phyloP scores from a whole-genome alignment of 2,888 invertebrate genomes.

The Deilephila porcellus region DNA sequence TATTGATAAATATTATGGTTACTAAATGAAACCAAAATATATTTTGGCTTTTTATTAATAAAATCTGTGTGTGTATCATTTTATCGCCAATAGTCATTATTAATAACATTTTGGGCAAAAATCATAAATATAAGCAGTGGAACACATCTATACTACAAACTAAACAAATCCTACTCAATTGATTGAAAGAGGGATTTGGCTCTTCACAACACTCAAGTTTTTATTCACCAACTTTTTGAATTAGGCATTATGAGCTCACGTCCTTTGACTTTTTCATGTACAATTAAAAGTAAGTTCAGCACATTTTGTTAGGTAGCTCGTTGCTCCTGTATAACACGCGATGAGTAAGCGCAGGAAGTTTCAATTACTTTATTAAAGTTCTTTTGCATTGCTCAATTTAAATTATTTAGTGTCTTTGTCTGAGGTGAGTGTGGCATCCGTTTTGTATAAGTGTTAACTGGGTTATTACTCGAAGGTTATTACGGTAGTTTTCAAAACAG shows the following conservation, averaged over 20 bases:
- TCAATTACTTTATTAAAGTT: constrained; percentile 69
- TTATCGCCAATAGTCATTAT: too few species aligned
- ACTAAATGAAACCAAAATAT: too few species aligned
- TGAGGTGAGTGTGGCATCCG: constrained; percentile 47
- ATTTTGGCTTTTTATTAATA: too few species aligned
- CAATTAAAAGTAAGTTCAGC: constrained; percentile 15
- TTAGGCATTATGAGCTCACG: neutral
- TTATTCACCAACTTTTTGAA: neutral
- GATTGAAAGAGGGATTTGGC: too few species aligned
- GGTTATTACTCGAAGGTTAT: neutral
- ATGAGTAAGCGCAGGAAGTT: constrained; percentile 61
- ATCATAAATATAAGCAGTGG: too few species aligned
- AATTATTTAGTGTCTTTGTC: constrained; percentile 54
- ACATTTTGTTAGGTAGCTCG: neutral
- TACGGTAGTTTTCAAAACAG: neutral
- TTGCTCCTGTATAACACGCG: constrained; percentile 35
- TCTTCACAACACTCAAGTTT: neutral
- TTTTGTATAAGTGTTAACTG: constrained; percentile 41
- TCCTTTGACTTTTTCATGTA: constrained; percentile 2
- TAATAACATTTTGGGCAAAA: too few species aligned
- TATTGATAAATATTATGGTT: too few species aligned
- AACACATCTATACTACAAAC: too few species aligned
- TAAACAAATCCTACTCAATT: too few species aligned
- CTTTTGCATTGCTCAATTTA: constrained; percentile 57
- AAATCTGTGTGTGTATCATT: too few species aligned